Evolutionary conservation across 2,113 vertebrate genomes (phyloP), one percentile per base, ranked within the genome.

Genomic region (Gadus macrocephalus): DNA sequence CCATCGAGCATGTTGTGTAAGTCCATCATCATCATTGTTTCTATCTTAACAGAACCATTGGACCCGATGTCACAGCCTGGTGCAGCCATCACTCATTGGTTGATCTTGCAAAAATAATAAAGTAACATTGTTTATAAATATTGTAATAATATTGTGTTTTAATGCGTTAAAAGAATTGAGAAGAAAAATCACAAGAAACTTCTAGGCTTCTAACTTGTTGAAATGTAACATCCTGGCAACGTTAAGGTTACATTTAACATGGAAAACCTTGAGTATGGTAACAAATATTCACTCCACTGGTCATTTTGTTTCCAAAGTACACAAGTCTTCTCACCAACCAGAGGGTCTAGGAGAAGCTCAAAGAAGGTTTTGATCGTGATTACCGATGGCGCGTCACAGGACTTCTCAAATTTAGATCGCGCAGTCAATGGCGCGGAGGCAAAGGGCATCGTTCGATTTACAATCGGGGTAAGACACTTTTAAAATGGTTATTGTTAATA

Each of bases 361-460:
- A 89, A 77, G 22, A 89, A 75, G 77, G 67, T 92, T 15, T 63
- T 92, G 69, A 81, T 92, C 5, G 86, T 91, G 16, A 89, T 92
- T 17, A 92, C 91, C 12, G 91, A 92, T 75, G 91, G 91, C 74
- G 0, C 7, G 64, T 90, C 90, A 17, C 1, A 25, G 1, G 25
- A 25, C 25, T 3, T 0, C 25, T 1, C 0, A 0, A 25, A 0
- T 0, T 68, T 91, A 17, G 0, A 0, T 7, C 0, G 0, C 0
- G 80, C 63, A 68, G 3, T 0, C 0, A 0, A 0, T 0, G 2
- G 1, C 15, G 90, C 90, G 53, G 15, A 85, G 0, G 0, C 0
- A 0, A 38, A 81, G 68, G 74, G 76, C 0, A 90, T 92, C 15
- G 71, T 75, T 73, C 82, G 89, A 38, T 91, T 89, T 73, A 87